These are phyloP conservation scores for Phenganax marumi DNA, from an alignment of 92 coral and sea anemone species.

Conservation along the genomic window DNA sequence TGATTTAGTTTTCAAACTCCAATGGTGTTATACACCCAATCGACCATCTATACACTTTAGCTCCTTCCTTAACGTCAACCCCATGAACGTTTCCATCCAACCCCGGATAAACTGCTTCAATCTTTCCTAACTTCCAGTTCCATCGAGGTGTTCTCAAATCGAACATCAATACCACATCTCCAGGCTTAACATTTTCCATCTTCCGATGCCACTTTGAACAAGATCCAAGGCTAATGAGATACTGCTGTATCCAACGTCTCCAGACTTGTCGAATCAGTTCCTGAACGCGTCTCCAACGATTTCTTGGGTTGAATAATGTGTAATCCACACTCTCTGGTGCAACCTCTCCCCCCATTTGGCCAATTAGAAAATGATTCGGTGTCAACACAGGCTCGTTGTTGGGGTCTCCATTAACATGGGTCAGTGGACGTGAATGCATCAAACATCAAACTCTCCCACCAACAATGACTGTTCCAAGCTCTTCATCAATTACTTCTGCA, in stretches of 20 bases:
- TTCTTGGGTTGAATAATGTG: slow-evolving; percentile 39
- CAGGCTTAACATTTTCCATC: not conserved
- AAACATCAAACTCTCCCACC: slow-evolving; percentile 46
- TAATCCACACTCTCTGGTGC: slow-evolving; percentile 59
- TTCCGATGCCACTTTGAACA: not conserved
- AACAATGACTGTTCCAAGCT: not conserved
- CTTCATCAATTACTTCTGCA: slow-evolving; percentile 21
- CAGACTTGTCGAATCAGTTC: slow-evolving; percentile 64
- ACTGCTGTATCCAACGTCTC: slow-evolving; percentile 63
- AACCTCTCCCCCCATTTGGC: slow-evolving; percentile 66
- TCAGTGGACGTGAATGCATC: slow-evolving; percentile 53
- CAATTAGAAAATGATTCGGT: slow-evolving; percentile 59
- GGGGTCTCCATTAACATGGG: slow-evolving; percentile 51
- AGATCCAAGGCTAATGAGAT: slow-evolving; percentile 54
- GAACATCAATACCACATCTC: not conserved
- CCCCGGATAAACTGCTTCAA: slow-evolving; percentile 30
- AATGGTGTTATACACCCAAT: slow-evolving; percentile 37
- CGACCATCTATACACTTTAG: slow-evolving; percentile 31
- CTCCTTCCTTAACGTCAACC: slow-evolving; percentile 26
- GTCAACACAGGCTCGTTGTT: slow-evolving; percentile 56
- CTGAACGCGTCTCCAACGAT: slow-evolving; percentile 59
- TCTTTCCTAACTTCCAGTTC: slow-evolving; percentile 39
- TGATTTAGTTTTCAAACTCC: slow-evolving; percentile 13
- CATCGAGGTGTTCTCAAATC: not conserved
- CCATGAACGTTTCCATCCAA: slow-evolving; percentile 35